These are phyloP conservation scores for Mnemiopsis leidyi DNA, from an alignment of 37 sponge, comb jelly and placozoan genomes.

Conservation along the genomic window DNA sequence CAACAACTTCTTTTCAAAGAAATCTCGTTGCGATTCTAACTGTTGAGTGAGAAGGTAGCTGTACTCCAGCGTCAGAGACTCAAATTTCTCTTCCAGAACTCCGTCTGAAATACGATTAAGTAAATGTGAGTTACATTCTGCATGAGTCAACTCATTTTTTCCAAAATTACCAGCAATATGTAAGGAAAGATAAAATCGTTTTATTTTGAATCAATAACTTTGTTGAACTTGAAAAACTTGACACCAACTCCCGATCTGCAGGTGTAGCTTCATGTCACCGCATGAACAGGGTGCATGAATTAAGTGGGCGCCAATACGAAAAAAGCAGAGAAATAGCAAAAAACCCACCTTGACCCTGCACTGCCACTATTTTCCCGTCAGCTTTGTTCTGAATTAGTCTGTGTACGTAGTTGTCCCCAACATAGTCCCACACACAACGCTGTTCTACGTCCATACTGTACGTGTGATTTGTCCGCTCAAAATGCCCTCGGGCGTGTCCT, in stretches of 20 bases:
- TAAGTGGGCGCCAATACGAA: too few species aligned
- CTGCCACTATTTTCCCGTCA: conserved; percentile 95
- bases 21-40: conserved; percentile 90
- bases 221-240: too few species aligned
- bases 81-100: conserved; percentile 40
- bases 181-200: too few species aligned
- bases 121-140: too few species aligned
- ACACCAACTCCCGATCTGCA: too few species aligned
- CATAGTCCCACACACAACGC: conserved; percentile 94
- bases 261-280: too few species aligned
- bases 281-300: too few species aligned
- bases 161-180: too few species aligned
- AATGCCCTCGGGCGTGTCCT: conserved; percentile 70
- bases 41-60: conserved; percentile 89
- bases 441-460: conserved; percentile 89
- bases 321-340: neutral
- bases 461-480: conserved; percentile 85
- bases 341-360: conserved; percentile 63
- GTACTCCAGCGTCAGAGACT: conserved; percentile 72
- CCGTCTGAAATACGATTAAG: conserved; percentile 37
- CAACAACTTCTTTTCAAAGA: conserved; percentile 90
- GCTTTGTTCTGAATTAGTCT: conserved; percentile 92
- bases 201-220: too few species aligned
- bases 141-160: too few species aligned
- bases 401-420: conserved; percentile 94